phyloP scores from a whole-genome alignment of 2,797 vertebrate species.

The Sebastes goodei region DNA sequence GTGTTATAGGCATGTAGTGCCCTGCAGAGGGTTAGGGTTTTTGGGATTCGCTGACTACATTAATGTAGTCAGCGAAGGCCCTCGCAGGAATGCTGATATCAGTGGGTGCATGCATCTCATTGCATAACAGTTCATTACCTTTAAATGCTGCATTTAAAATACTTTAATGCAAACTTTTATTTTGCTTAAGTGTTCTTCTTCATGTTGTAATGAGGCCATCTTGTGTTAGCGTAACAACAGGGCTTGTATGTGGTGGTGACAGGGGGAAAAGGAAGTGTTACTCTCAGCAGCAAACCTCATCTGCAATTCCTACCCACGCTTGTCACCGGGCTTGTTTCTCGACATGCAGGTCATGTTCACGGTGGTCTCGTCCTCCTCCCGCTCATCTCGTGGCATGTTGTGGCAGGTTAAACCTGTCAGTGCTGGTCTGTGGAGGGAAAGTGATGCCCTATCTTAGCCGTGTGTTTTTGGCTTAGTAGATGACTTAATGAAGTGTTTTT shows the following conservation, averaged over 20 bases:
- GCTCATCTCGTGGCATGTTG: not conserved
- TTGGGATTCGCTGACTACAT: too few species aligned
- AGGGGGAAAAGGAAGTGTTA: not conserved
- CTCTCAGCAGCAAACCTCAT: not conserved
- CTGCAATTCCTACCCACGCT: not conserved
- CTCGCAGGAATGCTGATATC: not conserved
- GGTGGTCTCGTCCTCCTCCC: not conserved
- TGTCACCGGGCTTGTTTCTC: not conserved
- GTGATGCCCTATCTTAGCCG: not conserved
- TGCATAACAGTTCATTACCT: slow-evolving; percentile 4
- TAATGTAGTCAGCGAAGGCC: slow-evolving; percentile 6
- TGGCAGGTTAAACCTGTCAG: slow-evolving; percentile 4
- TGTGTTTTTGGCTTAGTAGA: not conserved
- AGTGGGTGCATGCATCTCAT: not conserved
- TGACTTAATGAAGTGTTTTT: not conserved
- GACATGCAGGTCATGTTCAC: slow-evolving; percentile 11
- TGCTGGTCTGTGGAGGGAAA: not conserved
- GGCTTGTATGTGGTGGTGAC: not conserved
- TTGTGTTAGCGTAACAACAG: not conserved
- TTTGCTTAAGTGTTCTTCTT: not conserved
- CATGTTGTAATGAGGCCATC: not conserved
- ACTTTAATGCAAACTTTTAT: not conserved
- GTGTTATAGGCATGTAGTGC: slow-evolving; percentile 2
- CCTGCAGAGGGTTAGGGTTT: not conserved
- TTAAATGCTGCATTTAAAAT: slow-evolving; percentile 1